Conservation (phyloP, 64 coral and sea anemone species). For the Stylophora pistillata region DNA sequence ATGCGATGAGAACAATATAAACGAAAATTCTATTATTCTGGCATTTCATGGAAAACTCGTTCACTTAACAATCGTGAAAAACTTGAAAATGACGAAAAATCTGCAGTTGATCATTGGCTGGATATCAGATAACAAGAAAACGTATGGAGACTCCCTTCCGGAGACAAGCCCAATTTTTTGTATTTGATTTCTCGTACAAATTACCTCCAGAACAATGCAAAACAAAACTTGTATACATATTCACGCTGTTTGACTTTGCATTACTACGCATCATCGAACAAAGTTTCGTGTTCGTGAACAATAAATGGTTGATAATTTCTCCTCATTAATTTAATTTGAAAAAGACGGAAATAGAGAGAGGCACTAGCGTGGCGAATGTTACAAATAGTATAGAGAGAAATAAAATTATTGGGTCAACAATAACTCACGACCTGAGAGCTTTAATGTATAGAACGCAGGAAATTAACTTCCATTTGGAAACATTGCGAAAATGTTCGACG, state of each 20-base stretch:
- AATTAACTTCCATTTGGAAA: not conserved
- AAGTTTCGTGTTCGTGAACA: not conserved
- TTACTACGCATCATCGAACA: not conserved
- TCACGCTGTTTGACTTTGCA: not conserved
- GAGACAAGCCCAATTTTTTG: constrained; percentile 8
- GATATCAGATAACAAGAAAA: constrained; percentile 17
- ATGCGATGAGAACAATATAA: not conserved
- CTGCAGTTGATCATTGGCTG: constrained; percentile 1
- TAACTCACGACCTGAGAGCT: not conserved
- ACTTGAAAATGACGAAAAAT: not conserved
- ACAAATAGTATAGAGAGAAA: not conserved
- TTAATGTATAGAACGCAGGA: not conserved
- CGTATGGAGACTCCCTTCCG: constrained; percentile 40
- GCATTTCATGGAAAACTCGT: too few relatives aligned
- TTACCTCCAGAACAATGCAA: not conserved
- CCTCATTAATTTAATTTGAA: not conserved
- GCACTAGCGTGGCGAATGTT: not conserved
- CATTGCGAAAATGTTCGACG: not conserved
- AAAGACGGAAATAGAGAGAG: not conserved
- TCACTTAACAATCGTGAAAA: too few relatives aligned
- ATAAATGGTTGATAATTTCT: not conserved
- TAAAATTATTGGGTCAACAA: constrained; percentile 1
- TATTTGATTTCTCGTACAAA: constrained; percentile 1
- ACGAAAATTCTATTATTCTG: too few relatives aligned
- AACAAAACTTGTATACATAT: not conserved